Evolutionary conservation across 1,140 invertebrate genomes (phyloP).

Genomic region (Pentalonia nigronervosa): DNA sequence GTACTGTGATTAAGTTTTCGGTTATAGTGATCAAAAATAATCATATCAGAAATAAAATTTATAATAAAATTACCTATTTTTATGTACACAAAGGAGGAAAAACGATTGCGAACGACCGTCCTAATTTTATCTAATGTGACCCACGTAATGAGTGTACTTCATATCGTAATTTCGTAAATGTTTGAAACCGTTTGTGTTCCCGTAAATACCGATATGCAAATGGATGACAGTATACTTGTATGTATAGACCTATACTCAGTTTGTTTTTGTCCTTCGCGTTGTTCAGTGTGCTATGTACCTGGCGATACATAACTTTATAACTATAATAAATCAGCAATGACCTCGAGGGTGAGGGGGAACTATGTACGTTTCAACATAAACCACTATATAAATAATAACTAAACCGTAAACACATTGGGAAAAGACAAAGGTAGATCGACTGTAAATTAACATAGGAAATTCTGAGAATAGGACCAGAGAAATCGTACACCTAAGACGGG

Average conservation of each 20-base stretch:
- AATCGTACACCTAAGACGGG: no score
- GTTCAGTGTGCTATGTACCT: not conserved
- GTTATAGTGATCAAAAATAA: no score
- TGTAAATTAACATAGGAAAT: no score
- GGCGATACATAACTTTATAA: no score
- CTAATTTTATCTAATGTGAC: slow-evolving; percentile 39
- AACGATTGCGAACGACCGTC: slow-evolving; percentile 21
- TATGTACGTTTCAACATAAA: no score
- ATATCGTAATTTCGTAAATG: not conserved
- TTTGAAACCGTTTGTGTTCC: no score
- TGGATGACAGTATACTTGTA: not conserved
- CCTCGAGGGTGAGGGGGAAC: no score
- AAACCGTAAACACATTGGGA: no score
- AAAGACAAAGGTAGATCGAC: no score
- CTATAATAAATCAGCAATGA: no score
- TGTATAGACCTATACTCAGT: slow-evolving; percentile 3
- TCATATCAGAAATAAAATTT: slow-evolving; percentile 9
- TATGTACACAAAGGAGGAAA: slow-evolving; percentile 33
- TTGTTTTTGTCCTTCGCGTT: not conserved
- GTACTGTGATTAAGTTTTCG: slow-evolving; percentile 18
- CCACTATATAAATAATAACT: no score
- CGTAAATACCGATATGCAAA: not conserved
- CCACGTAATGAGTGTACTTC: slow-evolving; percentile 42
- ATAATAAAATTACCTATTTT: slow-evolving; percentile 30
- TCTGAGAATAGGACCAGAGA: no score